Percentiles rank a stretch among this genome's conserved stretches.
These are phyloP conservation scores for Ceyx melanurus DNA, from an alignment of 2,113 vertebrate genomes.

Conservation along the genomic window DNA sequence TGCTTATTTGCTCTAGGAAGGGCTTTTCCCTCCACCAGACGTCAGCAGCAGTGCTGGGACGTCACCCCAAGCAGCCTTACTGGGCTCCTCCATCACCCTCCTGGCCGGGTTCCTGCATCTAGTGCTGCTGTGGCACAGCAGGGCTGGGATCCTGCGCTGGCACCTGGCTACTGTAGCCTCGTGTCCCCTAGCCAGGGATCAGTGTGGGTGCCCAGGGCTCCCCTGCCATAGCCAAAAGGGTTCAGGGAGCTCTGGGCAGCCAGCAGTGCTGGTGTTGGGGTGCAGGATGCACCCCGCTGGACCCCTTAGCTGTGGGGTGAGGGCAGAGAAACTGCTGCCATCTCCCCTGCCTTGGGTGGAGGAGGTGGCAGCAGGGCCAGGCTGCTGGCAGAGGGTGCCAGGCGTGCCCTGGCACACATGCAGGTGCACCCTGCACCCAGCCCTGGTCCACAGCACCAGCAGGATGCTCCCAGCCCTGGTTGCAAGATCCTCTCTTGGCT, in stretches of 20 bases:
- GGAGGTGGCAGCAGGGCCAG: not conserved
- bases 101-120: conserved; percentile 8
- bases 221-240: accelerated
- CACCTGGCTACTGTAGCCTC: accelerated
- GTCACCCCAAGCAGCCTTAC: not conserved
- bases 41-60: not conserved
- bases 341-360: accelerated
- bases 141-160: not conserved
- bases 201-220: not conserved
- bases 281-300: accelerated
- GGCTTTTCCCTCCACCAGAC: not conserved
- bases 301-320: not conserved
- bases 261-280: accelerated
- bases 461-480: accelerated
- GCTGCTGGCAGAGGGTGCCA: not conserved
- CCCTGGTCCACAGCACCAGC: not conserved
- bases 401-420: not conserved
- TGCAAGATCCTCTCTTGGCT: not conserved
- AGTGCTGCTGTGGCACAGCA: accelerated
- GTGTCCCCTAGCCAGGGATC: not conserved
- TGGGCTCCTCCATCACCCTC: not conserved
- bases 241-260: not conserved
- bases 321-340: not conserved
- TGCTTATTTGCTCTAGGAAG: conserved; percentile 45
- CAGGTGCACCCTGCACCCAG: not conserved